Percentiles rank a stretch among this genome's conserved stretches.
These are phyloP conservation scores for Rhinogobio ventralis DNA, from an alignment of 2,797 vertebrate species.

Conservation along the genomic window DNA sequence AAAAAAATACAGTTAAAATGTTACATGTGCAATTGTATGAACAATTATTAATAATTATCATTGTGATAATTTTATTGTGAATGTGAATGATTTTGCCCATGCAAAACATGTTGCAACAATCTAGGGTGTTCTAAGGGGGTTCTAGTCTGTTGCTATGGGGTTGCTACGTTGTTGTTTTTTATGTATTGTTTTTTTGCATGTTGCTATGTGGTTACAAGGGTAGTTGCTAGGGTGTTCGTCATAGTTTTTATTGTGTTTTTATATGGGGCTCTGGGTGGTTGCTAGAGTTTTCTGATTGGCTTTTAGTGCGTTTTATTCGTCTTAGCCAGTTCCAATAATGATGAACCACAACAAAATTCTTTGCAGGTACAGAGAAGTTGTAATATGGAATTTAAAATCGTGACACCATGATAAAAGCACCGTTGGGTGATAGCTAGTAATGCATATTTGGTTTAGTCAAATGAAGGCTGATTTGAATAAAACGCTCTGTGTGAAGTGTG, in stretches of 20 bases:
- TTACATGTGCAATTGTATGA: background rate
- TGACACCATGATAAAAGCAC: constrained; percentile 12
- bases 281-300: background rate
- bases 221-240: background rate
- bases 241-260: background rate
- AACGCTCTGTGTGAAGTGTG: constrained; percentile 36
- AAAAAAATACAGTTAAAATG: background rate
- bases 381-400: background rate
- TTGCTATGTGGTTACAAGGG: too few relatives aligned
- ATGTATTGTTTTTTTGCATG: background rate
- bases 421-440: background rate
- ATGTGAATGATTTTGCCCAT: background rate
- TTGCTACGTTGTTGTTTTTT: background rate
- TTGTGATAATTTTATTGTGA: background rate
- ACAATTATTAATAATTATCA: background rate
- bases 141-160: background rate
- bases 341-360: background rate
- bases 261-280: background rate
- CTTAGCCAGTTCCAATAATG: background rate
- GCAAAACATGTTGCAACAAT: background rate
- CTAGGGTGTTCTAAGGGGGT: background rate
- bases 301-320: background rate
- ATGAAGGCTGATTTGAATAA: constrained; percentile 34
- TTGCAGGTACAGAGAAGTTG: background rate
- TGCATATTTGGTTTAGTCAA: constrained; percentile 8